Conservation (phyloP, 2,888 invertebrate genomes). For the Parnassius mnemosyne region DNA sequence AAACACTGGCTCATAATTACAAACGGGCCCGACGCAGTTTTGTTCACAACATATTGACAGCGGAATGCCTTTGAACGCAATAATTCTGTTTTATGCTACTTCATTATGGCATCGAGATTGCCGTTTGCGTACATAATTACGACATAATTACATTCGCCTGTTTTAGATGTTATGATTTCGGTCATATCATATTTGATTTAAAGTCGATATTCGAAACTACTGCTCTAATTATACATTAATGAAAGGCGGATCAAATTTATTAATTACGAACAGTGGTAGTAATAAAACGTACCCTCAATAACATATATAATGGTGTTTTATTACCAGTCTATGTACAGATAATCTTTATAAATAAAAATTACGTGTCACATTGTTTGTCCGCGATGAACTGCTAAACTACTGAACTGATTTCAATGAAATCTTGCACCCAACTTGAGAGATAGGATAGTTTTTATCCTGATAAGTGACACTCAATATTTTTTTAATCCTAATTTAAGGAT, state of each 20-base stretch:
- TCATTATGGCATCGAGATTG: slow-evolving; percentile 50
- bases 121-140: slow-evolving; percentile 41
- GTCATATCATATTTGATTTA: slow-evolving; percentile 6
- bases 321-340: too few species aligned
- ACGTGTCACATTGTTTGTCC: too few species aligned
- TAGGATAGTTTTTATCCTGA: too few species aligned
- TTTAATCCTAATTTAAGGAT: too few species aligned
- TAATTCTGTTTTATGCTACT: slow-evolving; percentile 55
- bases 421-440: too few species aligned
- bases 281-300: not conserved
- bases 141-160: slow-evolving; percentile 28
- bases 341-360: too few species aligned
- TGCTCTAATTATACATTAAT: slow-evolving; percentile 6
- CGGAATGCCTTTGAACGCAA: slow-evolving; percentile 60
- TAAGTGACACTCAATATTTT: too few species aligned
- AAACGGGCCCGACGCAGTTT: slow-evolving; percentile 45
- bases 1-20: slow-evolving; percentile 64
- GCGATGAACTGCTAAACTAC: too few species aligned
- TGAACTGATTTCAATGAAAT: too few species aligned
- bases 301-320: too few species aligned
- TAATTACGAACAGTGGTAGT: slow-evolving; percentile 5
- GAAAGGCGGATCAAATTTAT: slow-evolving; percentile 9
- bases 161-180: slow-evolving; percentile 13
- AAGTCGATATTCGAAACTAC: slow-evolving; percentile 6
- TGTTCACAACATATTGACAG: slow-evolving; percentile 60